These are phyloP conservation scores for Cynopterus sphinx DNA, from an alignment of 2,797 vertebrate species.

Conservation along the genomic window DNA sequence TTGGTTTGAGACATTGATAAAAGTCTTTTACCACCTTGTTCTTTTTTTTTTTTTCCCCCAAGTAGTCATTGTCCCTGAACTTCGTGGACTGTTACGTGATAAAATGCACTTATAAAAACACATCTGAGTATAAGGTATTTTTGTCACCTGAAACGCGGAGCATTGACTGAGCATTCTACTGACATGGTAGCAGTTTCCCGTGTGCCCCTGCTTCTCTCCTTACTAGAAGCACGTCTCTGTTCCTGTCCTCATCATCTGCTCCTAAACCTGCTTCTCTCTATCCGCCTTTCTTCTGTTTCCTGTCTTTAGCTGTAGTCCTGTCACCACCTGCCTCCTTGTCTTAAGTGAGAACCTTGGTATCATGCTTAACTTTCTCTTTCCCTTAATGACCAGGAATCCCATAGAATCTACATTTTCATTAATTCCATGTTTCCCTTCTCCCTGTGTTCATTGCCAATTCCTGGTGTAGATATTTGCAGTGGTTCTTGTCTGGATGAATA, in stretches of 20 bases:
- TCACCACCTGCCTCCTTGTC: background rate
- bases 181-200: rapidly evolving
- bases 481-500: background rate
- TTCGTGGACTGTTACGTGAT: background rate
- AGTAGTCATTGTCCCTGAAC: background rate
- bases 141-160: background rate
- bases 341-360: background rate
- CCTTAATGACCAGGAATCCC: background rate
- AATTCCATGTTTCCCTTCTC: background rate
- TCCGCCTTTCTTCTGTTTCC: background rate
- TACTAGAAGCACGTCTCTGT: too few relatives aligned
- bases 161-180: too few relatives aligned
- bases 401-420: background rate
- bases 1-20: background rate
- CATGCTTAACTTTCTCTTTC: background rate
- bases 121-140: background rate
- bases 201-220: background rate
- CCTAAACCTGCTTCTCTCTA: background rate
- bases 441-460: background rate
- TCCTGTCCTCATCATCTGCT: background rate
- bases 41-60: background rate
- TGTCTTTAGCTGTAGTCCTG: background rate
- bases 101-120: background rate
- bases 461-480: background rate
- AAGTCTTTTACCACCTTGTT: background rate